Percentiles rank a stretch among this genome's conserved stretches.
Evolutionary conservation across 2,888 invertebrate genomes (phyloP).

Genomic region (Luperina testacea): DNA sequence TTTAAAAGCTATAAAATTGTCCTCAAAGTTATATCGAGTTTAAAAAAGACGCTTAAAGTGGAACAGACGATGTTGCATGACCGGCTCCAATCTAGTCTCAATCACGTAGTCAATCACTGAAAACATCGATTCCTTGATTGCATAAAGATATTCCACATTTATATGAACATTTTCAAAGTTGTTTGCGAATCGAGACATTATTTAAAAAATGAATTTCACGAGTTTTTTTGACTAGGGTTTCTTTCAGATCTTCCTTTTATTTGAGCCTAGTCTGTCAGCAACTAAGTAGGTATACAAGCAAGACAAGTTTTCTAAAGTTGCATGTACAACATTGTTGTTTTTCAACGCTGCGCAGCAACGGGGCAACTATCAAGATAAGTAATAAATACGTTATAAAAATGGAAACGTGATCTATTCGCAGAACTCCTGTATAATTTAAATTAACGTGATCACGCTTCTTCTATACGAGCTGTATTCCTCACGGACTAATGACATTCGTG

Average conservation of each 20-base stretch:
- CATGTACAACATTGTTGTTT: constrained; percentile 16
- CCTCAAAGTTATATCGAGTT: constrained; percentile 19
- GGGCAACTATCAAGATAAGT: constrained; percentile 2
- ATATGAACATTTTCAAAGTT: not conserved
- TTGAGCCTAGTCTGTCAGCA: not conserved
- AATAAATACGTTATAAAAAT: constrained; percentile 47
- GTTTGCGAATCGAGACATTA: not conserved
- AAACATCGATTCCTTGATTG: constrained; percentile 8
- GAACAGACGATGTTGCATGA: constrained; percentile 35
- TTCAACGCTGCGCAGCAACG: not conserved
- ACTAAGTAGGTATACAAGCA: not conserved
- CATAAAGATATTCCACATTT: not conserved
- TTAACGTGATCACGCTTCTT: constrained; percentile 37
- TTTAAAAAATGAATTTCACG: not conserved
- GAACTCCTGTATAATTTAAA: constrained; percentile 40
- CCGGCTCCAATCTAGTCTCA: constrained; percentile 10
- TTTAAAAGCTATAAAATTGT: constrained; percentile 40
- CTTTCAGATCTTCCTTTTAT: not conserved
- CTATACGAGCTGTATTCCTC: constrained; percentile 9
- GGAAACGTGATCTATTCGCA: constrained; percentile 48
- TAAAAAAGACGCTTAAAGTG: constrained; percentile 41
- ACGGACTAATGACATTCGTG: not conserved
- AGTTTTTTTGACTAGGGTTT: not conserved
- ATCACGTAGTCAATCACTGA: constrained; percentile 6
- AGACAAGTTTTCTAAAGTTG: constrained; percentile 9